phyloP scores from a whole-genome alignment of 1,140 invertebrate species.

The Heliconius nattereri region DNA sequence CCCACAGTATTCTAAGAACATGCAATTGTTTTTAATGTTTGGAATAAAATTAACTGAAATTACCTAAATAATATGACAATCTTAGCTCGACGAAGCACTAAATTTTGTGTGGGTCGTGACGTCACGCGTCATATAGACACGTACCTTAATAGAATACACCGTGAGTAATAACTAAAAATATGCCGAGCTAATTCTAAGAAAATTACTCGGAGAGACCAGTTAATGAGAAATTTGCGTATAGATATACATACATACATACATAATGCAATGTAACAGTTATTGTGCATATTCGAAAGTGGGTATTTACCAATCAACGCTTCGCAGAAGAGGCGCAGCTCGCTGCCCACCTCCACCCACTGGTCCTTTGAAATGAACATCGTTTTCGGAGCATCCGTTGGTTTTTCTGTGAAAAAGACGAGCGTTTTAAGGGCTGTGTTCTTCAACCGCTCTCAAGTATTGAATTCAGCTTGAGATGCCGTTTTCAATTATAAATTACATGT shows the following conservation, averaged over 20 bases:
- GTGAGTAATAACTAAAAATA: conserved; percentile 31
- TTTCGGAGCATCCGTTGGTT: conserved; percentile 81
- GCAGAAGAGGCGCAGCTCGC: conserved; percentile 85
- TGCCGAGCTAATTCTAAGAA: conserved; percentile 26
- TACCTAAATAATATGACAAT: neutral
- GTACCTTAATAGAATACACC: conserved; percentile 24
- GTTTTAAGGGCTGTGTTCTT: too few relatives aligned
- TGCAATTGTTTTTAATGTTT: conserved; percentile 3
- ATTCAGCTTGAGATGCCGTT: too few relatives aligned
- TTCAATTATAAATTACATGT: too few relatives aligned
- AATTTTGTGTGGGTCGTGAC: neutral
- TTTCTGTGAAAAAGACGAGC: conserved; percentile 73
- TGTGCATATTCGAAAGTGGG: conserved; percentile 21
- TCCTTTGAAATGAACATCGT: conserved; percentile 82
- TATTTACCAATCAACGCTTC: conserved; percentile 88
- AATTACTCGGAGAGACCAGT: conserved; percentile 20
- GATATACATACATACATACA: neutral
- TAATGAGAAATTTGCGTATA: conserved; percentile 20
- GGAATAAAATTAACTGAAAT: neutral
- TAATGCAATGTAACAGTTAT: conserved; percentile 21
- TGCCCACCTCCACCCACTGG: conserved; percentile 81
- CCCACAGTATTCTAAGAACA: neutral
- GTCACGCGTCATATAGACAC: neutral
- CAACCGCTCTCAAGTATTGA: too few relatives aligned
- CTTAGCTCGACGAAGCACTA: neutral